Conservation (phyloP, 1,140 invertebrate species). For the Danaus plexippus region DNA sequence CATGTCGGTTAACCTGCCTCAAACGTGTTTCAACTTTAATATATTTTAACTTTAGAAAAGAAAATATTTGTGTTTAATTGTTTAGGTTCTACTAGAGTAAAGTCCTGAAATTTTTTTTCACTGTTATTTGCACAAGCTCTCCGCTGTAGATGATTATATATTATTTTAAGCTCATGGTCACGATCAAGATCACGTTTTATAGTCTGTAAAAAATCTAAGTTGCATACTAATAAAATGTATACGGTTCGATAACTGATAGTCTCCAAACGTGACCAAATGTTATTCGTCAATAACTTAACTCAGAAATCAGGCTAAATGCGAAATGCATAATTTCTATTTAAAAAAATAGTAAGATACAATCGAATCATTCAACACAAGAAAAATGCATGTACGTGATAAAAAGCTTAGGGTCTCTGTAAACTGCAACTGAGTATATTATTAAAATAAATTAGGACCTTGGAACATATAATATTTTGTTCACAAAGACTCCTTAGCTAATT, state of each 20-base stretch:
- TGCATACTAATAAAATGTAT: conserved; percentile 30
- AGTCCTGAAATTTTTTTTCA: no score
- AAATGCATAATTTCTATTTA: conserved; percentile 24
- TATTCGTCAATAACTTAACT: conserved; percentile 46
- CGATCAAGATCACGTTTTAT: conserved; percentile 23
- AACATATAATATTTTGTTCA: conserved; percentile 13
- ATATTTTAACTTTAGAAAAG: no score
- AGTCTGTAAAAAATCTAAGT: conserved; percentile 30
- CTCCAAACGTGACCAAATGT: conserved; percentile 41
- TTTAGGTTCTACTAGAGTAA: no score
- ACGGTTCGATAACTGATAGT: conserved; percentile 58
- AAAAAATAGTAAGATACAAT: neutral
- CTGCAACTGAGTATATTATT: no score
- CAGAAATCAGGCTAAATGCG: conserved; percentile 54
- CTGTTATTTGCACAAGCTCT: no score
- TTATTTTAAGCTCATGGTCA: conserved; percentile 21
- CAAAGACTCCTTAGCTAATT: conserved; percentile 48
- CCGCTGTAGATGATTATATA: neutral
- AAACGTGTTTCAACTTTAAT: no score
- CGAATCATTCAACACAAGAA: no score
- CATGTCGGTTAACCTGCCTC: no score
- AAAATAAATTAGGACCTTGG: no score
- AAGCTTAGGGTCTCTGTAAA: no score
- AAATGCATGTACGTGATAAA: no score
- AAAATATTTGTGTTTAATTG: no score